phyloP scores from a whole-genome alignment of 2,113 vertebrate genomes.

The Sinocyclocheilus anophthalmus region DNA sequence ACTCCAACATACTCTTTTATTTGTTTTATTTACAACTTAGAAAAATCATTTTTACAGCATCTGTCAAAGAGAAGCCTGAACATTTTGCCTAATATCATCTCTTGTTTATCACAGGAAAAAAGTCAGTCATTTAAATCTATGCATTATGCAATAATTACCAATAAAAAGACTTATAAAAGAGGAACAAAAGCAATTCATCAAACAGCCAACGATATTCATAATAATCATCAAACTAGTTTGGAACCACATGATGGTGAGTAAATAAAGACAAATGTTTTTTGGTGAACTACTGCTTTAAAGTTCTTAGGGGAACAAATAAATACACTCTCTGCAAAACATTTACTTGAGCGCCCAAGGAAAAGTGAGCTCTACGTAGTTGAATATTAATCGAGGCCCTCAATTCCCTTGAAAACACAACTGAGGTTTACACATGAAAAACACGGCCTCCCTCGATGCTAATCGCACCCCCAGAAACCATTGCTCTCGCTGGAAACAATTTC shows the following conservation, averaged over 20 bases:
- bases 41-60: too few relatives aligned
- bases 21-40: too few relatives aligned
- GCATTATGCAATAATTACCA: too few relatives aligned
- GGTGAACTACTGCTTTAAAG: not conserved
- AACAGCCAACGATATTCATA: too few relatives aligned
- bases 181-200: too few relatives aligned
- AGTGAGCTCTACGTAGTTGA: not conserved
- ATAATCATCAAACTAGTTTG: not conserved
- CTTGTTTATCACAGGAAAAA: too few relatives aligned
- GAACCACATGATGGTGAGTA: not conserved
- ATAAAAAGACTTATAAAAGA: too few relatives aligned
- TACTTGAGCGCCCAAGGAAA: not conserved
- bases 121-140: too few relatives aligned
- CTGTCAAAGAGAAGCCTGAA: too few relatives aligned
- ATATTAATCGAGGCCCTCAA: not conserved
- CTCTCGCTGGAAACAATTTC: conserved; percentile 29
- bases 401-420: not conserved
- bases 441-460: conserved; percentile 6
- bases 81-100: too few relatives aligned
- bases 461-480: conserved; percentile 20
- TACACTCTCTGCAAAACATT: not conserved
- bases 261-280: not conserved
- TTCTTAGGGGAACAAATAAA: not conserved
- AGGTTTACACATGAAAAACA: conserved; percentile 32
- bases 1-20: too few relatives aligned